These are phyloP conservation scores for Ormyrus labotus DNA, from an alignment of 2,888 invertebrate genomes.

Conservation along the genomic window DNA sequence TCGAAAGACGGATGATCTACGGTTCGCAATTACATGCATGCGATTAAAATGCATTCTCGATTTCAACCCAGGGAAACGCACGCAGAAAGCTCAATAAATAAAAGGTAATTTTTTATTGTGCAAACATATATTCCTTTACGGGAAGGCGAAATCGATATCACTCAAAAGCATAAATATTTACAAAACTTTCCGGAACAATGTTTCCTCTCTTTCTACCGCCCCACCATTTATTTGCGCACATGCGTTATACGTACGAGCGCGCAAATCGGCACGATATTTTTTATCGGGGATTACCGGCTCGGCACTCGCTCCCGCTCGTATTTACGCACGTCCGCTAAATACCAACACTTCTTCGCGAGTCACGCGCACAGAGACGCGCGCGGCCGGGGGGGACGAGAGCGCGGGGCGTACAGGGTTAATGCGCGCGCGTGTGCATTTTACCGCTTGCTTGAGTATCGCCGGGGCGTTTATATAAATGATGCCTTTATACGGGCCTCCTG, in stretches of 20 bases:
- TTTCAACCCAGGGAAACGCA: too few relatives aligned
- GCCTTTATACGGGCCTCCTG: neutral
- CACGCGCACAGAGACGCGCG: too few relatives aligned
- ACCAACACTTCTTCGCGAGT: neutral
- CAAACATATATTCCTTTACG: neutral
- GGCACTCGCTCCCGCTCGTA: neutral
- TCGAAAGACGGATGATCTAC: too few relatives aligned
- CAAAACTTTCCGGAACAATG: constrained; percentile 14
- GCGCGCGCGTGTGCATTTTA: neutral
- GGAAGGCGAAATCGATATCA: neutral
- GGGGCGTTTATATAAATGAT: neutral
- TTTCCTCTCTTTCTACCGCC: neutral
- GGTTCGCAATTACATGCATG: too few relatives aligned
- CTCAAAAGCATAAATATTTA: constrained; percentile 34
- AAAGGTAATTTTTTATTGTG: too few relatives aligned
- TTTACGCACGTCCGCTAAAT: constrained; percentile 50
- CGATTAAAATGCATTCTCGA: too few relatives aligned
- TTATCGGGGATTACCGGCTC: constrained; percentile 15
- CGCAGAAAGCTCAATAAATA: too few relatives aligned
- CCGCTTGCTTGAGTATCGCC: neutral
- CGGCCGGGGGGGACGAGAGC: too few relatives aligned
- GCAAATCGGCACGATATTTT: constrained; percentile 13
- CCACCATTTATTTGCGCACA: too few relatives aligned
- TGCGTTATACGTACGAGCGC: neutral
- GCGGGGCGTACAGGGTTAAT: neutral